Evolutionary conservation across 2,888 invertebrate species (phyloP), one percentile per base, ranked within the genome.

Genomic region (Odontomyia ornata): DNA sequence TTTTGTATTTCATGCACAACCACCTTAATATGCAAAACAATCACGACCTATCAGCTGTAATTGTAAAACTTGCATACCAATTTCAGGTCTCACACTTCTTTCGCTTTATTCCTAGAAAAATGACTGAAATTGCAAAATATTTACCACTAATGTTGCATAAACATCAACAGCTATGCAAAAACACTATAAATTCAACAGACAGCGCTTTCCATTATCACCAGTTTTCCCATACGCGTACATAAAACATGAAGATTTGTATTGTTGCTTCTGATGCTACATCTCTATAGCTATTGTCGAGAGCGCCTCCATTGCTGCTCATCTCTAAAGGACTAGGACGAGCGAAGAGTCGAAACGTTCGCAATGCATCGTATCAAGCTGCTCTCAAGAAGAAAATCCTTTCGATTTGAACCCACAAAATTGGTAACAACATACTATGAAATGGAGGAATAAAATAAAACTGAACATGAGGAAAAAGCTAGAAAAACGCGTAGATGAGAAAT

Each of bases 211-310:
- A 71, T 47, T 57, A 52, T 36, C 57, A 73, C 36, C 60, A 72
- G 23, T 25, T 71, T 72, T 18, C 23, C 21, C 69, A 25, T 47
- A 69, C 47, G 23, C 57, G 60, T 73, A 57, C 73, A 73, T 73
- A 73, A 72, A 72, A 73, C 60, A 73, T 73, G 30, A 23, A 43
- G 1, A 23, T 25, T 30, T 7, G 64, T n/a, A 64, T 0, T n/a
- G 64, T 28, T 64, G 7, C 13, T 64, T 27, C 25, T 23, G 2
- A 2, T 4, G 25, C 23, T 25, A 36, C 9, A 5, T 9, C 36
- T 36, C 36, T 36, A 36, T 36, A 36, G 60, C 25, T 60, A 60
- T 60, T 18, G 60, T 23, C 60, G 0, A 25, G 23, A 60, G 23
- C 0, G 25, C 60, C 25, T 3, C 13, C 25, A 23, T 60, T 25